Conservation (phyloP, 2,113 vertebrate species). For the Muntiacus reevesi region DNA sequence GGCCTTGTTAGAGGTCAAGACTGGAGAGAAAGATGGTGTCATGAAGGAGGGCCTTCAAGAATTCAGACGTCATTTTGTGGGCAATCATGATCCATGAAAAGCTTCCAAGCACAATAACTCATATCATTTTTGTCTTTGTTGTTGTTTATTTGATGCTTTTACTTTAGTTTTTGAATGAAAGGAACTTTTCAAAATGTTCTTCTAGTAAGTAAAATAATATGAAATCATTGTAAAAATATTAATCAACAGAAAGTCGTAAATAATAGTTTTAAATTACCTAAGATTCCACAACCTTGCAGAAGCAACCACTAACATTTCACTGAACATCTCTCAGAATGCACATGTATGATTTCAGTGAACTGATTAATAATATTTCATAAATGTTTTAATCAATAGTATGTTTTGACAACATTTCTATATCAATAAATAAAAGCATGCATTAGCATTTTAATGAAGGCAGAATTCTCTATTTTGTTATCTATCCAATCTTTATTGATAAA, state of each 20-base stretch:
- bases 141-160: background rate
- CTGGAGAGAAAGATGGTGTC: background rate
- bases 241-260: background rate
- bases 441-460: slow-evolving; percentile 38
- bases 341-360: background rate
- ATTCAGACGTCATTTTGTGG: background rate
- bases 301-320: background rate
- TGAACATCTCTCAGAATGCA: background rate
- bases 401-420: slow-evolving; percentile 5
- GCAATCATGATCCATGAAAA: background rate
- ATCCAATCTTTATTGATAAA: background rate
- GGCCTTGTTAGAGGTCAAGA: background rate
- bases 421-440: slow-evolving; percentile 28
- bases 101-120: background rate
- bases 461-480: slow-evolving; percentile 31
- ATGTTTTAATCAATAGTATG: slow-evolving; percentile 16
- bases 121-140: background rate
- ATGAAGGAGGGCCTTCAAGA: background rate
- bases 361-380: slow-evolving; percentile 25
- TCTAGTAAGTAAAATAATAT: background rate
- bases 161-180: background rate
- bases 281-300: background rate
- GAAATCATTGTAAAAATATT: background rate
- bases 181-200: background rate
- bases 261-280: background rate